These are phyloP conservation scores for Aphelocoma coerulescens DNA, from an alignment of 2,113 vertebrate species.

Conservation along the genomic window DNA sequence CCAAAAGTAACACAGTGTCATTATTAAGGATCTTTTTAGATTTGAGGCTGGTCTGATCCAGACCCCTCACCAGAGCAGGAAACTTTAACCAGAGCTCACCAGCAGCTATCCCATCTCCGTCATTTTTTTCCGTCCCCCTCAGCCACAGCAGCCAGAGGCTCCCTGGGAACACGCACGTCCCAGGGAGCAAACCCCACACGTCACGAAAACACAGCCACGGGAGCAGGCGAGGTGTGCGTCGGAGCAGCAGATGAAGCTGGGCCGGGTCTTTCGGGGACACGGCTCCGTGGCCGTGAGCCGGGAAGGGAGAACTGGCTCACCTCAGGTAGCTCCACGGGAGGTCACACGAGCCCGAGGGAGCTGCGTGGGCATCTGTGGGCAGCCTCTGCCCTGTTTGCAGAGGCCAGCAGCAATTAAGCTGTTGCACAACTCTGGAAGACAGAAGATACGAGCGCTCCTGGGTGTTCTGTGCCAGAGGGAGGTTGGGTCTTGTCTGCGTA, in stretches of 20 bases:
- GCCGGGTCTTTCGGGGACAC: accelerated
- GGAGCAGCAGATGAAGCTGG: not conserved
- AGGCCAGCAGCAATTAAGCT: not conserved
- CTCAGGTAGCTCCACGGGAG: not conserved
- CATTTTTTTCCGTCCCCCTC: not conserved
- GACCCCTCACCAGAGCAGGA: not conserved
- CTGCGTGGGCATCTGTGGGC: not conserved
- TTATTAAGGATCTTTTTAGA: accelerated
- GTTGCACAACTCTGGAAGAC: not conserved
- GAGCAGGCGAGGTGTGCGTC: accelerated
- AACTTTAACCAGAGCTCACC: not conserved
- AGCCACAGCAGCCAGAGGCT: not conserved
- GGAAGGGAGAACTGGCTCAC: not conserved
- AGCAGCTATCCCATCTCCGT: accelerated
- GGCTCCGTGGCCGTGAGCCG: accelerated
- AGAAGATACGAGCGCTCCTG: accelerated
- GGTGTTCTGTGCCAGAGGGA: not conserved
- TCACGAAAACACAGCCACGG: accelerated
- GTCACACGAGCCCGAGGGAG: not conserved
- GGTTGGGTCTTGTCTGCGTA: not conserved
- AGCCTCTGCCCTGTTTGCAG: not conserved
- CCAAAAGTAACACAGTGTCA: not conserved
- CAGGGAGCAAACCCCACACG: not conserved
- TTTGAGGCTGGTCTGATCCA: not conserved
- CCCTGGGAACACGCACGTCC: accelerated